Conservation (phyloP, 2,888 invertebrate genomes). For the Tenthredo livida region DNA sequence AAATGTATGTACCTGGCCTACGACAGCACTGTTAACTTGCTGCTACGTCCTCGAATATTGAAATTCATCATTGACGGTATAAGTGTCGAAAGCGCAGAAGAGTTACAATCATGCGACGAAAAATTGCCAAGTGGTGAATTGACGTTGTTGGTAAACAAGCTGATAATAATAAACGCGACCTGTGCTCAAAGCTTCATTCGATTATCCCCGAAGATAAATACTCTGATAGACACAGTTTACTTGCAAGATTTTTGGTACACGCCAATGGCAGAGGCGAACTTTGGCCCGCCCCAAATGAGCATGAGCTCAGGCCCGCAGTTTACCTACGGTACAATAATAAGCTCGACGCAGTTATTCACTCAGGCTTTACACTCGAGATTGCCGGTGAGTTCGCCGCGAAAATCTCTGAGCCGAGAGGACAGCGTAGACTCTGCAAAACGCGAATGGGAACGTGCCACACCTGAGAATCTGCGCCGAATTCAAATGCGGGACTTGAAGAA, state of each 20-base stretch:
- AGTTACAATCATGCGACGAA: constrained; percentile 75
- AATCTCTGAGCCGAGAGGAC: constrained; percentile 59
- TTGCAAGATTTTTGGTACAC: constrained; percentile 76
- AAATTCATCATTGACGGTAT: constrained; percentile 77
- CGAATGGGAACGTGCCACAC: constrained; percentile 75
- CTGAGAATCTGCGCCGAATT: constrained; percentile 71
- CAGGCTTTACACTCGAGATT: constrained; percentile 73
- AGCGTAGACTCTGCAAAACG: constrained; percentile 73
- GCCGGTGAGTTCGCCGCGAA: constrained; percentile 31
- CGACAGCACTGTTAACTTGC: constrained; percentile 75
- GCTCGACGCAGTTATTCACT: constrained; percentile 75
- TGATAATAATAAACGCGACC: constrained; percentile 75
- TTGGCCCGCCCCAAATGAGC: constrained; percentile 76
- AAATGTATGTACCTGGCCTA: constrained; percentile 76
- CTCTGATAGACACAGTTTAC: constrained; percentile 75
- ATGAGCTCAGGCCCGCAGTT: constrained; percentile 73
- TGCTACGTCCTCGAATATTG: constrained; percentile 74
- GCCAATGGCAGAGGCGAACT: constrained; percentile 76
- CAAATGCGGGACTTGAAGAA: constrained; percentile 72
- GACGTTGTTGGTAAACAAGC: constrained; percentile 73
- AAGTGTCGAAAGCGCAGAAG: constrained; percentile 75
- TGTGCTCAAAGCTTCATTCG: constrained; percentile 74
- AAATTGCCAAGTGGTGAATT: constrained; percentile 72
- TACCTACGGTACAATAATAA: constrained; percentile 75
- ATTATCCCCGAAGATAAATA: constrained; percentile 73